phyloP scores from a whole-genome alignment of 2,888 invertebrate genomes.

The Erannis defoliaria region DNA sequence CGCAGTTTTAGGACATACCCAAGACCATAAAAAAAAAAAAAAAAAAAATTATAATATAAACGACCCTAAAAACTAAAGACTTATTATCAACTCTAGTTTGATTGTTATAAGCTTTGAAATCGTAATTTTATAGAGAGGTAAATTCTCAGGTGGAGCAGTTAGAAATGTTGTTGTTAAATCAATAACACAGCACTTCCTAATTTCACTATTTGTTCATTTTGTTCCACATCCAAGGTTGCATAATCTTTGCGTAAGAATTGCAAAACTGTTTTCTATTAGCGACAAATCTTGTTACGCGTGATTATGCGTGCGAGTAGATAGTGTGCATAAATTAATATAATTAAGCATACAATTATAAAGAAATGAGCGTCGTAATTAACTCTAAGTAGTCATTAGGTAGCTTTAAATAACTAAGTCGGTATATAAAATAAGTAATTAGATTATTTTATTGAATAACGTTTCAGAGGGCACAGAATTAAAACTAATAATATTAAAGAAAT shows the following conservation, averaged over 20 bases:
- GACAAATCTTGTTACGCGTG: conserved; percentile 36
- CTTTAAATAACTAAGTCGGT: conserved; percentile 3
- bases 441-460: background rate
- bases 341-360: conserved; percentile 21
- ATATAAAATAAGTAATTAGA: conserved; percentile 26
- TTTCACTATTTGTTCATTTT: conserved; percentile 25
- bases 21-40: no score
- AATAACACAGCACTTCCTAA: conserved; percentile 30
- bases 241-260: conserved; percentile 35
- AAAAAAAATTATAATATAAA: no score
- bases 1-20: no score
- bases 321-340: conserved; percentile 30
- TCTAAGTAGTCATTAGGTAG: conserved; percentile 18
- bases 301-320: conserved; percentile 26
- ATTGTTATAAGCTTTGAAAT: conserved; percentile 6
- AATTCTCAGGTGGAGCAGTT: conserved; percentile 16
- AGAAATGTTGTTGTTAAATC: conserved; percentile 29
- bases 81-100: background rate
- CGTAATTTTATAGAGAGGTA: background rate
- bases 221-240: conserved; percentile 25
- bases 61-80: background rate
- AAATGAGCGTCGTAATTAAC: conserved; percentile 21
- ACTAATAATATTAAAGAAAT: background rate
- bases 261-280: conserved; percentile 35
- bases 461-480: background rate